phyloP scores from a whole-genome alignment of 2,888 invertebrate species.

The Rhopalosiphum nymphaeae region DNA sequence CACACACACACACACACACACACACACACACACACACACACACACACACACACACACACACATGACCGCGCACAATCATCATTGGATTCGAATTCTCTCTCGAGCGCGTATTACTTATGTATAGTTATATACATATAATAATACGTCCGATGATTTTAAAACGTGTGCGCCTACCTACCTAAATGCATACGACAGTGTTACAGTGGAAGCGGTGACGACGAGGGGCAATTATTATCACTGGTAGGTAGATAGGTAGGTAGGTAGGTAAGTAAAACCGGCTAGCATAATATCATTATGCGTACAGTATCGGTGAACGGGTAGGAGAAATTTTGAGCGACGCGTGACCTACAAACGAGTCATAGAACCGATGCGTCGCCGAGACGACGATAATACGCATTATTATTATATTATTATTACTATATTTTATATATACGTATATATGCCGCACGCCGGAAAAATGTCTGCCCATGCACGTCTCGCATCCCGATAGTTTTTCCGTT shows the following conservation, averaged over 20 bases:
- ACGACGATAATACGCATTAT: not conserved
- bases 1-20: not conserved
- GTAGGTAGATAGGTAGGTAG: not conserved
- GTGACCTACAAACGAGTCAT: conserved; percentile 63
- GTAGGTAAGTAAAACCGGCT: conserved; percentile 26
- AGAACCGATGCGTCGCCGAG: conserved; percentile 46
- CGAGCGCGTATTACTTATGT: not conserved
- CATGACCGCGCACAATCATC: not conserved
- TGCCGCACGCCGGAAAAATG: not conserved
- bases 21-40: not conserved
- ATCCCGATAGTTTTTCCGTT: not conserved
- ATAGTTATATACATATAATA: not conserved
- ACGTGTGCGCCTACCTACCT: not conserved
- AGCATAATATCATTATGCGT: not conserved
- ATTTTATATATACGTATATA: not conserved
- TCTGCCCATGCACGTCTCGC: not conserved
- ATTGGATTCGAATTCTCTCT: not conserved
- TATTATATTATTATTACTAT: not conserved
- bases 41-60: not conserved
- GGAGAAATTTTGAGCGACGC: conserved; percentile 54
- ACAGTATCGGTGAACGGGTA: conserved; percentile 44
- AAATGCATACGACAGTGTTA: not conserved
- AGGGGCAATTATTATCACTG: conserved; percentile 38
- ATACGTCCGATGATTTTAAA: not conserved
- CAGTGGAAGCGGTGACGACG: not conserved